These are phyloP conservation scores for Corythornis leucogaster DNA, from an alignment of 2,797 vertebrate species.

Conservation along the genomic window DNA sequence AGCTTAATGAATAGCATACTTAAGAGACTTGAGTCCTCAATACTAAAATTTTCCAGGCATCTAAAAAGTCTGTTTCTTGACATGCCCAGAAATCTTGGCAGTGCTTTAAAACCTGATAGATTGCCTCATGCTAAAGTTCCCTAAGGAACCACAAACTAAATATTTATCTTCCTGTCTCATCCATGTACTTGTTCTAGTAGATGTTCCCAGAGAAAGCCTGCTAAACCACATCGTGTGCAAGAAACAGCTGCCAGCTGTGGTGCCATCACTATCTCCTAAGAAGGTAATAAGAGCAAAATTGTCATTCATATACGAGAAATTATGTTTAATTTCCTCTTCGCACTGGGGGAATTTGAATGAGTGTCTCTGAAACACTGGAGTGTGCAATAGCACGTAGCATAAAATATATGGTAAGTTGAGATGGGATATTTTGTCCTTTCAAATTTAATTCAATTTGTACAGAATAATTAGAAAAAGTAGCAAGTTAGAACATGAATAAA, in stretches of 20 bases:
- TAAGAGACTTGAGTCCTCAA: not conserved
- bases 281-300: not conserved
- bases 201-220: not conserved
- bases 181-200: not conserved
- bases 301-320: not conserved
- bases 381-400: not conserved
- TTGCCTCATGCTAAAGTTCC: not conserved
- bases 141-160: not conserved
- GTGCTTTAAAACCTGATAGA: not conserved
- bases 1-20: not conserved
- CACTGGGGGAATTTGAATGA: not conserved
- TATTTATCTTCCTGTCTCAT: not conserved
- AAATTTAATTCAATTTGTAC: not conserved
- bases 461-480: constrained; percentile 5
- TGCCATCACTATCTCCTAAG: not conserved
- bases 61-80: not conserved
- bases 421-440: not conserved
- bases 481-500: not conserved
- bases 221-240: not conserved
- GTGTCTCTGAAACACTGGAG: not conserved
- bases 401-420: not conserved
- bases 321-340: not conserved
- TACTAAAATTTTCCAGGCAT: not conserved
- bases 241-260: not conserved
- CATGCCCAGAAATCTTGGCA: not conserved